These are phyloP conservation scores for Tupiocoris notatus DNA, from an alignment of 2,888 invertebrate genomes.

Conservation along the genomic window DNA sequence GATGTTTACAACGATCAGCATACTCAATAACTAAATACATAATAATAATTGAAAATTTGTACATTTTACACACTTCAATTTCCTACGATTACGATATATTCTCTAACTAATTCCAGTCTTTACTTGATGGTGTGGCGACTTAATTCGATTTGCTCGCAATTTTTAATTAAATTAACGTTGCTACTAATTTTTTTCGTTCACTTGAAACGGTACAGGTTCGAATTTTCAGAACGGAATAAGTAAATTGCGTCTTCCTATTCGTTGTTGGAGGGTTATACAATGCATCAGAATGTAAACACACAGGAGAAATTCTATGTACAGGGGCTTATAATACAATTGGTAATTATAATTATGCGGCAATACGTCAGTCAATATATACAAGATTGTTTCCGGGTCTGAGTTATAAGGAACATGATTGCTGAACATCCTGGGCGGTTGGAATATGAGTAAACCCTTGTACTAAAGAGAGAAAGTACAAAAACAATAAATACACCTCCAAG, in stretches of 20 bases:
- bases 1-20: background rate
- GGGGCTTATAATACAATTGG: background rate
- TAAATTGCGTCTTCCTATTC: too few species aligned
- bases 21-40: background rate
- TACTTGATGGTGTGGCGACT: background rate
- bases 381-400: background rate
- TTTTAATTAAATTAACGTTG: too few species aligned
- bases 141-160: too few species aligned
- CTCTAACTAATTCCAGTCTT: background rate
- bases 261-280: too few species aligned
- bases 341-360: background rate
- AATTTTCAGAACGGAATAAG: too few species aligned
- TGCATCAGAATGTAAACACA: too few species aligned
- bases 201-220: too few species aligned
- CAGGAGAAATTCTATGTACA: slow-evolving; percentile 32
- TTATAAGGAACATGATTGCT: slow-evolving; percentile 7
- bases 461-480: too few species aligned
- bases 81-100: background rate
- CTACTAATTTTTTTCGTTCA: too few species aligned
- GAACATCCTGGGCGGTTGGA: background rate
- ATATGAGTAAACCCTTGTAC: background rate
- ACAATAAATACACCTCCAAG: too few species aligned
- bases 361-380: background rate
- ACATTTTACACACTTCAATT: background rate
- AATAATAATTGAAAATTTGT: background rate